Base-by-base conservation (phyloP, 2,797 vertebrate species). In the Microctenopoma steveboyesi region DNA sequence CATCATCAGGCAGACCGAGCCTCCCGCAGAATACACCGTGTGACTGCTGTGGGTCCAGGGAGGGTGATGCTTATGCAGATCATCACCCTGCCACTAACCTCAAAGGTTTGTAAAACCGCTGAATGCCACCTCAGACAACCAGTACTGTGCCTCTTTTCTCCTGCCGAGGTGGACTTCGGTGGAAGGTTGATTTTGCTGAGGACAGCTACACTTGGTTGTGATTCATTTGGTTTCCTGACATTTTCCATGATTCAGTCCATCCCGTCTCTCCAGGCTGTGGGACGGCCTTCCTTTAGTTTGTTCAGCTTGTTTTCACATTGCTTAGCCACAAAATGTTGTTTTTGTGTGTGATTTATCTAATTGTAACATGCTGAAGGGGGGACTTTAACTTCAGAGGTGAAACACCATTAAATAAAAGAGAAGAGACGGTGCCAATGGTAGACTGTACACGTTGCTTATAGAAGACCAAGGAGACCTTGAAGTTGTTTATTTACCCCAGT, bases 331-430 rank as follows among this genome's bases (percentile, higher is more conserved):
- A 72, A 65, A 64, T 58, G 79, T 76, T 79, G 69, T 86, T 83
- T 84, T 57, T 84, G 84, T 61, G 55, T 90, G 88, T 84, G 61
- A 83, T 81, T 85, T 84, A 79, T 80, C 63, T 86, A 78, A 85
- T 87, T 87, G 75, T 79, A 80, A 84, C 78, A 81, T 85, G 64
- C 51, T 28, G 40, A 74, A 60, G 81, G 61, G 70, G 79, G 69
- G 42, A 69, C 50, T 79, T 83, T 89, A 30, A 68, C 88, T 90
- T 79, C 76, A 65, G 76, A 90, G 50, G 64, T 83, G 81, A 76
- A 82, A 65, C 52, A 88, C 68, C 79, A 71, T 82, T 56, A 76
- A 86, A 85, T 79, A 73, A 78, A 86, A 85, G 78, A 74, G 74
- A 81, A 64, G 74, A 83, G 52, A 79, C 70, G 71, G 69, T 81